A percentile compares a stretch with the other conserved stretches of the same genome.
These are phyloP conservation scores for Nemapogon koenigi DNA, from an alignment of 2,888 invertebrate genomes.

Conservation along the genomic window DNA sequence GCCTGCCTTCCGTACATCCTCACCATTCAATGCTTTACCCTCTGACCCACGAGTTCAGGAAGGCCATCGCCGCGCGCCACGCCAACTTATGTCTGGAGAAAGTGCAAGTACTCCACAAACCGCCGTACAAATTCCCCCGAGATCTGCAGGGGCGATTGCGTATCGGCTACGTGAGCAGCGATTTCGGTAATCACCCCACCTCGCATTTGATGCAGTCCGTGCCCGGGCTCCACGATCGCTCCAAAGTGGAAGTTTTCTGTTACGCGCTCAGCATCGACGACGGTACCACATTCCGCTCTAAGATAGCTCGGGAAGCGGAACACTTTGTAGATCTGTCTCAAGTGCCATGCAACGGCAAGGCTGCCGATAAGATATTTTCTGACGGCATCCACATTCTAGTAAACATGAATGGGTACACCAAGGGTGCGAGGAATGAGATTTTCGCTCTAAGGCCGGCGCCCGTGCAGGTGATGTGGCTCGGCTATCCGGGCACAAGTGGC, in stretches of 20 bases:
- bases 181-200: conserved; percentile 99
- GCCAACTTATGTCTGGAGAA: conserved; percentile 98
- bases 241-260: conserved; percentile 89
- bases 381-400: conserved; percentile 98
- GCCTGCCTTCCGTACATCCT: conserved; percentile 98
- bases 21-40: conserved; percentile 99
- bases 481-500: conserved; percentile 98
- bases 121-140: conserved; percentile 80
- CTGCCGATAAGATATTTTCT: conserved; percentile 92
- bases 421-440: conserved; percentile 98
- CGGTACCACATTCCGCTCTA: conserved; percentile 96
- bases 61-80: conserved; percentile 96
- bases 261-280: conserved; percentile 96
- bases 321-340: conserved; percentile 96
- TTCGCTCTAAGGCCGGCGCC: conserved; percentile 97
- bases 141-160: conserved; percentile 77
- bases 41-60: conserved; percentile 91
- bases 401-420: conserved; percentile 99
- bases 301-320: conserved; percentile 93
- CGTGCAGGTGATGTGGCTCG: conserved; percentile 99
- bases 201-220: conserved; percentile 99
- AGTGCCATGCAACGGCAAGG: conserved; percentile 95
- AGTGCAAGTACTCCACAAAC: conserved; percentile 93
- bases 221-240: conserved; percentile 90
- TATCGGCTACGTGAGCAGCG: conserved; percentile 98